phyloP scores from a whole-genome alignment of 2,113 vertebrate species.

The Tragelaphus imberbis region DNA sequence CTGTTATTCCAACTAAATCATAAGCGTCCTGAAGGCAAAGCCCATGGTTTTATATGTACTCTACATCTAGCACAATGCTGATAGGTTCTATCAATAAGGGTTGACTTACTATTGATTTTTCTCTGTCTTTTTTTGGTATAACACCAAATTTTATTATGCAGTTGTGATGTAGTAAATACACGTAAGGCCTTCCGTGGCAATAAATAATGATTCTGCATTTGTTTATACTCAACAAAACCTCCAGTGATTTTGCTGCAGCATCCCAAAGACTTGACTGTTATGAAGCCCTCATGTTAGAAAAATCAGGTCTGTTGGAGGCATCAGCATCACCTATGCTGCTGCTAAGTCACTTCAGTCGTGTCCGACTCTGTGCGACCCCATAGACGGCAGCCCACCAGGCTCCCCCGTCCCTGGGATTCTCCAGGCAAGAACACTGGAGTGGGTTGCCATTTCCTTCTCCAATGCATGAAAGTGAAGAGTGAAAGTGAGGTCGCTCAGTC shows the following conservation, averaged over 20 bases:
- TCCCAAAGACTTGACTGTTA: background rate
- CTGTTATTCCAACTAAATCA: background rate
- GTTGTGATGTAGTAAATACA: background rate
- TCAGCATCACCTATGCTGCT: background rate
- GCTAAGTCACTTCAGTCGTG: too few relatives aligned
- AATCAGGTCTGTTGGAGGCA: background rate
- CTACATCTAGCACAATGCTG: background rate
- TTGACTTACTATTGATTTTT: slow-evolving; percentile 7
- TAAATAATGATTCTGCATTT: background rate
- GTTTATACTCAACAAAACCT: background rate
- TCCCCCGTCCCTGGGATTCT: too few relatives aligned
- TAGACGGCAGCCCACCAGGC: too few relatives aligned
- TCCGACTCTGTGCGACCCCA: too few relatives aligned
- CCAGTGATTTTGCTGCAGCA: background rate
- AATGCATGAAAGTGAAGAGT: too few relatives aligned
- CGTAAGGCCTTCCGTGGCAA: background rate
- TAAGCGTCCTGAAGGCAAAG: background rate
- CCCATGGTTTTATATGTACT: background rate
- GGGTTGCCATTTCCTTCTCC: too few relatives aligned
- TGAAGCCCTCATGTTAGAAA: background rate
- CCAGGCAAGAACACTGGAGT: too few relatives aligned
- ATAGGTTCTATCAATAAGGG: background rate
- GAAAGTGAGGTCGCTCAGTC: too few relatives aligned
- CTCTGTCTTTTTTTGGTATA: background rate
- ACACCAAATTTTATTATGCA: background rate